Evolutionary conservation across 64 coral and sea anemone genomes (phyloP).

Genomic region (Orbicella faveolata): DNA sequence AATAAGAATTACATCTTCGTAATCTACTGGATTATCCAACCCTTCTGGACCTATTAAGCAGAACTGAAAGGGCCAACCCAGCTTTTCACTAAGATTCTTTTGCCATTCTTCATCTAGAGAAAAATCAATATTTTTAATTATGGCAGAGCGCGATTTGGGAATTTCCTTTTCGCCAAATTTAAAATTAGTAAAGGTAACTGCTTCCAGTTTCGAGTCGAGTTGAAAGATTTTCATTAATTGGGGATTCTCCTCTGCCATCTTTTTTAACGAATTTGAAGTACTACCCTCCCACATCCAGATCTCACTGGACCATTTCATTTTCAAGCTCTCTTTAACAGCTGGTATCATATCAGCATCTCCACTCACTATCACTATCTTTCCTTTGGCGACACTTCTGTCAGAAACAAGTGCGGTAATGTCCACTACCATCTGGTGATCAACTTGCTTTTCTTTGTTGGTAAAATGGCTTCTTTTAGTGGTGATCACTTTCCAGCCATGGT

Average conservation of each 20-base stretch:
- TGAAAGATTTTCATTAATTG: not conserved
- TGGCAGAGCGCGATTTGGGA: not conserved
- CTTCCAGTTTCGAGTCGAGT: not conserved
- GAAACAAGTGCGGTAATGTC: not conserved
- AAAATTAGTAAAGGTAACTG: not conserved
- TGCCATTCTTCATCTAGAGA: not conserved
- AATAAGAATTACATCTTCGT: not conserved
- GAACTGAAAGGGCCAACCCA: conserved; percentile 17
- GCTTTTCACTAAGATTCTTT: not conserved
- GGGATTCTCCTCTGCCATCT: not conserved
- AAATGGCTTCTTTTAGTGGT: not conserved
- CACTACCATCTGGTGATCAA: conserved; percentile 7
- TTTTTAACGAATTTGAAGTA: not conserved
- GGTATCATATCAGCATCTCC: conserved; percentile 37
- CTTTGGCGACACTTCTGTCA: not conserved
- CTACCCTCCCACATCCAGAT: conserved; percentile 21
- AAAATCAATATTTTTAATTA: not conserved
- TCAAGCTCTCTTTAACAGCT: not conserved
- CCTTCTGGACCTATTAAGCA: not conserved
- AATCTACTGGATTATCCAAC: not conserved
- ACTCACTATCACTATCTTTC: conserved; percentile 1
- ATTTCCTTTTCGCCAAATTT: not conserved
- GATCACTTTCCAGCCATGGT: not conserved
- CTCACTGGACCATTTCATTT: conserved; percentile 8
- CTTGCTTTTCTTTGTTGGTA: conserved; percentile 28